Percentiles rank a stretch among this genome's conserved stretches.
Conservation (phyloP, 2,113 vertebrate genomes). For the Cyanocitta stelleri region DNA sequence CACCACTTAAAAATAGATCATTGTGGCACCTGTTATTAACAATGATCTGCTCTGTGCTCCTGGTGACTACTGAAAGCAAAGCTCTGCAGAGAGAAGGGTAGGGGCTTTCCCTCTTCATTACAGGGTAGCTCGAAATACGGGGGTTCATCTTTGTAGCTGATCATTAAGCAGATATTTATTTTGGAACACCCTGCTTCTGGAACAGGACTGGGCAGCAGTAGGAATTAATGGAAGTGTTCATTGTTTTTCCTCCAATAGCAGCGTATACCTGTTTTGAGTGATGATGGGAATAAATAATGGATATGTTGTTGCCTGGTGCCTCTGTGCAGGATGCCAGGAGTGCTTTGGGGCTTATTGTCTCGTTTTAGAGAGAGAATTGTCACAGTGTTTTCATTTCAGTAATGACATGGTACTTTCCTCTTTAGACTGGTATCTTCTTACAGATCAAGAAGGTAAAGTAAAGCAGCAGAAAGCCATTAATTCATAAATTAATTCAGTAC, state of each 20-base stretch:
- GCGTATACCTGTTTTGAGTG: not conserved
- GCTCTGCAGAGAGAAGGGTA: not conserved
- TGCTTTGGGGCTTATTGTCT: not conserved
- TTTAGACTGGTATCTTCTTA: not conserved
- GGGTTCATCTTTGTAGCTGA: not conserved
- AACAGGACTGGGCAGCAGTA: not conserved
- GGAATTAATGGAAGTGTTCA: not conserved
- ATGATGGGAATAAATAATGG: not conserved
- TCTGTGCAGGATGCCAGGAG: not conserved
- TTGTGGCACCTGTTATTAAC: conserved; percentile 27
- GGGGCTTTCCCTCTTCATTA: not conserved
- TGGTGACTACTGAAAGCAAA: not conserved
- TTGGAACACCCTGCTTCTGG: not conserved
- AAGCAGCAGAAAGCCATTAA: conserved; percentile 10
- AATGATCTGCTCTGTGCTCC: not conserved
- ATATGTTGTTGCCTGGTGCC: not conserved
- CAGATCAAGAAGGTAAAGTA: conserved; percentile 5
- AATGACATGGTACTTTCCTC: not conserved
- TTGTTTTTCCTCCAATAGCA: not conserved
- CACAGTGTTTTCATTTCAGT: not conserved
- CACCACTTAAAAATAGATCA: conserved; percentile 21
- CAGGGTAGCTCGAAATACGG: not conserved
- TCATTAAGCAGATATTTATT: not conserved
- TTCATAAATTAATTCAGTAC: conserved; percentile 22
- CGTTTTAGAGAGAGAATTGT: not conserved